Conservation (phyloP, 2,797 vertebrate genomes). For the Xyrichtys novacula region DNA sequence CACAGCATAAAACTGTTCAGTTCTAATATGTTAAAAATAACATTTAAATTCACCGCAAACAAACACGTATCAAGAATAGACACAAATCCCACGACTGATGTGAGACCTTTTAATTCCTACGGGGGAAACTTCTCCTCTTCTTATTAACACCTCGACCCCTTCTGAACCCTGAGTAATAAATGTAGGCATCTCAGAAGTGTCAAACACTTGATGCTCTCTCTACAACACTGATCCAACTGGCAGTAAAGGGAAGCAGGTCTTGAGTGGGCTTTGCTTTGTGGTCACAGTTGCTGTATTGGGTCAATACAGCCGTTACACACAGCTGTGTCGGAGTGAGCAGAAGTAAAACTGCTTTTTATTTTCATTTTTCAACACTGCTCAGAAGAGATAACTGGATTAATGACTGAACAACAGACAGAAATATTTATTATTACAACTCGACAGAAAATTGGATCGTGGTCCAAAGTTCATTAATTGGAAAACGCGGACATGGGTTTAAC, state of each 20-base stretch:
- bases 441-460: no score
- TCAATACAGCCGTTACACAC: neutral
- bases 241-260: neutral
- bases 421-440: no score
- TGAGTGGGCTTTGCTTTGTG: conserved; percentile 1
- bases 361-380: no score
- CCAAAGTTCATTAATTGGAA: neutral
- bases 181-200: neutral
- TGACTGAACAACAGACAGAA: no score
- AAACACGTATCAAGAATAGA: no score
- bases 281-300: conserved; percentile 27
- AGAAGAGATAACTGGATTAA: no score
- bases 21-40: no score
- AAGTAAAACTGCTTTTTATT: conserved; percentile 71
- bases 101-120: neutral
- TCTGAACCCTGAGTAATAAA: neutral
- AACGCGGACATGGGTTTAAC: no score
- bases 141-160: neutral
- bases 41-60: no score
- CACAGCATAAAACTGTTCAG: no score
- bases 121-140: neutral
- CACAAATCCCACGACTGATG: no score
- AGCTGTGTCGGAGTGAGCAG: conserved; percentile 27
- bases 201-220: neutral
- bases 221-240: rapidly evolving